Conservation (phyloP, 2,888 invertebrate species). For the Plemyria rubiginata region DNA sequence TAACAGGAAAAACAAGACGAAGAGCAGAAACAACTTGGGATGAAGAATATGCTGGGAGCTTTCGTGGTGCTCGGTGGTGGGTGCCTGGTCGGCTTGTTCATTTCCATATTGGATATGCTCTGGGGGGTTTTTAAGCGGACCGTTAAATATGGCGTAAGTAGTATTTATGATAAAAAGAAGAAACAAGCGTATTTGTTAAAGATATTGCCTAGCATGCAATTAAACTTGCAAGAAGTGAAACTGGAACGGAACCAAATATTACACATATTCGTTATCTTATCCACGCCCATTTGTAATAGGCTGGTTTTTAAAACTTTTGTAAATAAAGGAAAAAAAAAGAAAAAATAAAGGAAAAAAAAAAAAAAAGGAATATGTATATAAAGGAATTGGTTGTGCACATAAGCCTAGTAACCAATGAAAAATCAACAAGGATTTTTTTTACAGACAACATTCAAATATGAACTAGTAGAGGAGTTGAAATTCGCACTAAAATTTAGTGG, state of each 20-base stretch:
- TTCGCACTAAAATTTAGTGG: constrained; percentile 87
- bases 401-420: no score
- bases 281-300: no score
- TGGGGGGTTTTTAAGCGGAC: constrained; percentile 80
- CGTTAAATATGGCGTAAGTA: constrained; percentile 74
- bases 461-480: constrained; percentile 86
- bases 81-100: constrained; percentile 64
- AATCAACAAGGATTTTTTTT: constrained; percentile 32
- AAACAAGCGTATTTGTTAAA: no score
- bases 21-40: constrained; percentile 66
- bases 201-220: no score
- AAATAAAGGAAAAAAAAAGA: no score
- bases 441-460: constrained; percentile 85
- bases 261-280: no score
- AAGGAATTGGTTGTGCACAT: no score
- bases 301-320: no score
- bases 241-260: no score
- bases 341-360: no score
- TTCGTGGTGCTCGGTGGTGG: constrained; percentile 77
- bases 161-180: neutral
- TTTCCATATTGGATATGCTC: constrained; percentile 75
- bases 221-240: no score
- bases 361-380: no score
- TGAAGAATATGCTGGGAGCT: constrained; percentile 77
- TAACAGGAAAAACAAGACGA: constrained; percentile 56